Conservation (phyloP, 2,113 vertebrate species). For the Marmota monax region DNA sequence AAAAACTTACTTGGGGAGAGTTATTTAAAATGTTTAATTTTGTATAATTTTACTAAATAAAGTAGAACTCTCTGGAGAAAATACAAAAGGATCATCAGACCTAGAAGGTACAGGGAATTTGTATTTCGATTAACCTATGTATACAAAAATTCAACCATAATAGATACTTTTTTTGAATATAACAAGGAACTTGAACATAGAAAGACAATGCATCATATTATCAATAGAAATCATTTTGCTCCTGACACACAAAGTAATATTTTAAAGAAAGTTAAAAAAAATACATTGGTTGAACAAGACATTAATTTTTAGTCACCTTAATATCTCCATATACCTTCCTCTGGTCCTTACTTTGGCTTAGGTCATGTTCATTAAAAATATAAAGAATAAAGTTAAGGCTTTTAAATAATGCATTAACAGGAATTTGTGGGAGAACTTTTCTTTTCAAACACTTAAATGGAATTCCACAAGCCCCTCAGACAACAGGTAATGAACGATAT, state of each 20-base stretch:
- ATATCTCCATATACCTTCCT: neutral
- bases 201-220: neutral
- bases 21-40: conserved; percentile 7
- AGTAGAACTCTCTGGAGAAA: neutral
- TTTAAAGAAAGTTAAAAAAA: neutral
- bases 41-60: neutral
- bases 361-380: neutral
- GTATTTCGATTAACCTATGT: neutral
- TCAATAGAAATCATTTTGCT: neutral
- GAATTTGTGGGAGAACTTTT: neutral
- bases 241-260: neutral
- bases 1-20: neutral
- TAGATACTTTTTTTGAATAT: neutral
- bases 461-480: neutral
- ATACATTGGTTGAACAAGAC: neutral
- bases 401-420: neutral
- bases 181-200: neutral
- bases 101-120: neutral
- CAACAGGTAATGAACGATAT: neutral
- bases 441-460: neutral
- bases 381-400: neutral
- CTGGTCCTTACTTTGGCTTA: neutral
- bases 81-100: neutral
- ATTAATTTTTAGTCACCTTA: neutral
- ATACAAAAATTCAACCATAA: neutral